A percentile compares a stretch with the other conserved stretches of the same genome.
phyloP scores from a whole-genome alignment of 2,113 vertebrate species.

The Microtus pennsylvanicus region DNA sequence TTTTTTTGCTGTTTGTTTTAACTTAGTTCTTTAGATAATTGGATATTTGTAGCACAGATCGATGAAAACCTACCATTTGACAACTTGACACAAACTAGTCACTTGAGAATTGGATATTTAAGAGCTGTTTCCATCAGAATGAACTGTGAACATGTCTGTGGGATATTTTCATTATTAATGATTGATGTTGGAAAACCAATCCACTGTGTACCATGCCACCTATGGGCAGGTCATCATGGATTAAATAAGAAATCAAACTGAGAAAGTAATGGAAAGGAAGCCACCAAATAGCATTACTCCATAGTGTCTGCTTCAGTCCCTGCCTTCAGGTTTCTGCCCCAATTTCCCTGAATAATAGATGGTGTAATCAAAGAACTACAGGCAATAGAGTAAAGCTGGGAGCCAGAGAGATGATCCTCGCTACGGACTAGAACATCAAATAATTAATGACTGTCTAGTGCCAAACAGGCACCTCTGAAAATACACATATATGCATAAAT shows the following conservation, averaged over 20 bases:
- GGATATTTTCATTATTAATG: neutral
- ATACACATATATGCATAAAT: too few relatives aligned
- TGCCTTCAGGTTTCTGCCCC: neutral
- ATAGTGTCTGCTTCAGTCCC: neutral
- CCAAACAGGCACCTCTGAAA: neutral
- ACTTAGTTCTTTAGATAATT: neutral
- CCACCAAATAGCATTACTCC: neutral
- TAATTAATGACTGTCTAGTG: neutral
- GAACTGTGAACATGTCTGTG: neutral
- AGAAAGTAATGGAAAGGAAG: neutral
- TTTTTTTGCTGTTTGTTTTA: neutral
- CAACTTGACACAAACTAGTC: neutral
- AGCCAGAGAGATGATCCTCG: neutral
- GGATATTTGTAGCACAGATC: neutral
- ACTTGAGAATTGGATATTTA: neutral
- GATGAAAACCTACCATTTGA: neutral
- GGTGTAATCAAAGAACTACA: too few relatives aligned
- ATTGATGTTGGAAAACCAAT: neutral
- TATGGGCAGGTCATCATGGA: neutral
- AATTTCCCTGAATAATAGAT: neutral
- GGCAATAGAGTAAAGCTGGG: neutral
- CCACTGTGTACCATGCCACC: neutral
- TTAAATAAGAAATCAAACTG: neutral
- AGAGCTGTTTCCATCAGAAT: neutral
- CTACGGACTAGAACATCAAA: neutral